phyloP scores from a whole-genome alignment of 2,888 invertebrate species.

The Diloba caeruleocephala region DNA sequence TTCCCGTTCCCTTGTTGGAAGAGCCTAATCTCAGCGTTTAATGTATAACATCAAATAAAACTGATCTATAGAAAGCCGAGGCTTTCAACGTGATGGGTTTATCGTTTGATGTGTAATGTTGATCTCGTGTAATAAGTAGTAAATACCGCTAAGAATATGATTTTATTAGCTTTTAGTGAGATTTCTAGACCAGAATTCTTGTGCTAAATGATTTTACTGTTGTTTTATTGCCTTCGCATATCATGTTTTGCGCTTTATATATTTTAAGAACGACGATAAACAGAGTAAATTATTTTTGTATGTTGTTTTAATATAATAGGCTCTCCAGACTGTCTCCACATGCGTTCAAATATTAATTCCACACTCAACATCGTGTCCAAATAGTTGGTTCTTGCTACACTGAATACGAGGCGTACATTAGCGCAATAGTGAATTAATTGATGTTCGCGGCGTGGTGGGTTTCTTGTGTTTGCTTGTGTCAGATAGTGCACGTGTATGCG shows the following conservation, averaged over 20 bases:
- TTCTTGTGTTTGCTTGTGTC: too few species aligned
- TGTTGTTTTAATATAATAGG: too few species aligned
- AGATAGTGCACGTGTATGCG: too few species aligned
- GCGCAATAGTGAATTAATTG: too few species aligned
- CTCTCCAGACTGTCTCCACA: too few species aligned
- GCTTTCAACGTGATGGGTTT: background rate
- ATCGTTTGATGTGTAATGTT: background rate
- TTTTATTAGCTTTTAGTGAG: background rate
- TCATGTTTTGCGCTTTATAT: slow-evolving; percentile 28
- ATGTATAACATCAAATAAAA: slow-evolving; percentile 9
- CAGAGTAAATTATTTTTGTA: slow-evolving; percentile 3
- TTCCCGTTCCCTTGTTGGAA: too few species aligned
- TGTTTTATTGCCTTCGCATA: slow-evolving; percentile 10
- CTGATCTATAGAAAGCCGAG: background rate
- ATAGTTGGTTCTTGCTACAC: too few species aligned
- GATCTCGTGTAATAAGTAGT: slow-evolving; percentile 3
- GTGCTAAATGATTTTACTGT: slow-evolving; percentile 9
- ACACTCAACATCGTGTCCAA: too few species aligned
- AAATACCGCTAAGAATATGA: background rate
- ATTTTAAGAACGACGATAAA: slow-evolving; percentile 22
- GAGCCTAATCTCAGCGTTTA: too few species aligned
- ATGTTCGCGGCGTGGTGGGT: too few species aligned
- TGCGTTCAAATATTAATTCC: too few species aligned
- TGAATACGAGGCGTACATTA: too few species aligned
- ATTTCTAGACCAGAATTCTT: background rate